Evolutionary conservation across 2,888 invertebrate species (phyloP).

Genomic region (Melitaea athalia): DNA sequence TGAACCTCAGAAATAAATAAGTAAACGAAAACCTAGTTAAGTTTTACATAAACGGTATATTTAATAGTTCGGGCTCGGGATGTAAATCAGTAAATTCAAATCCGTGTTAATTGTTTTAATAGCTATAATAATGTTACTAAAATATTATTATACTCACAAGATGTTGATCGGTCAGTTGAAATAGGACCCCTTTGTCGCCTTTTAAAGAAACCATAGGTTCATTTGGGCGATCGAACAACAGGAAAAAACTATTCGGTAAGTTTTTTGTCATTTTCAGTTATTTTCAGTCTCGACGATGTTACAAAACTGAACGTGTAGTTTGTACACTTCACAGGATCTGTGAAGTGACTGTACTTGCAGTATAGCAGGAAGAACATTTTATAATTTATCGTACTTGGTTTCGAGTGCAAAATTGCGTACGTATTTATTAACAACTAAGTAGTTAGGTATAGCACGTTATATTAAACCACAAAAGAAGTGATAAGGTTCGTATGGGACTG

Average conservation of each 20-base stretch:
- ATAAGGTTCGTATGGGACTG: constrained; percentile 21
- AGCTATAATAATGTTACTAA: too few species aligned
- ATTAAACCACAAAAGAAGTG: constrained; percentile 10
- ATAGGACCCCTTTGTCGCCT: constrained; percentile 81
- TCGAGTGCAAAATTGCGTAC: constrained; percentile 25
- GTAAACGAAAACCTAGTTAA: too few species aligned
- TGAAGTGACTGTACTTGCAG: constrained; percentile 22
- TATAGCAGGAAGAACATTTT: not conserved
- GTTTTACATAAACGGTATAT: too few species aligned
- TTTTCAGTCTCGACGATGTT: not conserved
- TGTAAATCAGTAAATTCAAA: too few species aligned
- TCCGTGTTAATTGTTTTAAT: too few species aligned
- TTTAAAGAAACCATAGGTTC: constrained; percentile 85
- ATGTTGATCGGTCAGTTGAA: constrained; percentile 83
- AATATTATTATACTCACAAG: constrained; percentile 85
- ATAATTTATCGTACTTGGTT: constrained; percentile 9
- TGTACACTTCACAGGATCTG: constrained; percentile 61
- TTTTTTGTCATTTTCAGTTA: constrained; percentile 55
- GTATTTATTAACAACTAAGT: too few species aligned
- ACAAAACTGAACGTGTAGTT: constrained; percentile 26
- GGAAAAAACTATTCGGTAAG: constrained; percentile 50
- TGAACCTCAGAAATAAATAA: too few species aligned
- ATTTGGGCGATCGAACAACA: constrained; percentile 83
- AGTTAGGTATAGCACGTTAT: not conserved
- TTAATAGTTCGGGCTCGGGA: too few species aligned